Percentiles rank a stretch among this genome's conserved stretches.
Evolutionary conservation across 2,113 vertebrate genomes (phyloP).

Genomic region (Coracopsis vasa): DNA sequence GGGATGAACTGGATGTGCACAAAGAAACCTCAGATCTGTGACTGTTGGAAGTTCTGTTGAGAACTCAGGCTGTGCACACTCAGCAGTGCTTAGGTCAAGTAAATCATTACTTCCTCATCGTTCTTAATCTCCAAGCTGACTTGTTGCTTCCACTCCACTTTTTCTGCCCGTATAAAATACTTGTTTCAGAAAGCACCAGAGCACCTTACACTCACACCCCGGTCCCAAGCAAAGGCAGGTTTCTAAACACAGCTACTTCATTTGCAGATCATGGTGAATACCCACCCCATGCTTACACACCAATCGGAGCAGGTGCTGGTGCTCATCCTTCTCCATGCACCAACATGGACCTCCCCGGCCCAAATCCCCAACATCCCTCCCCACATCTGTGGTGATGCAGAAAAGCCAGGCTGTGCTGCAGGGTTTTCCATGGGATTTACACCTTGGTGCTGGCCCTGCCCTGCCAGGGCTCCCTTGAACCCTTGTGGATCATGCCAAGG

Average conservation of each 20-base stretch:
- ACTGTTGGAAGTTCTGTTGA: not conserved
- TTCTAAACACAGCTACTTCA: not conserved
- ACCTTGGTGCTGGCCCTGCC: not conserved
- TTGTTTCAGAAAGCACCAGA: not conserved
- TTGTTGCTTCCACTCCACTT: not conserved
- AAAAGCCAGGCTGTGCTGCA: not conserved
- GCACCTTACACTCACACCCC: not conserved
- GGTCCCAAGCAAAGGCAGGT: not conserved
- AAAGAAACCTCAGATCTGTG: not conserved
- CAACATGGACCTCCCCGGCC: not conserved
- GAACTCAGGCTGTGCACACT: not conserved
- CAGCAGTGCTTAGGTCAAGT: not conserved
- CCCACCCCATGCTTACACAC: accelerated
- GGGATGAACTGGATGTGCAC: not conserved
- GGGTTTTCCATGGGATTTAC: not conserved
- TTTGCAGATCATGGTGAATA: not conserved
- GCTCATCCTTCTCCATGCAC: not conserved
- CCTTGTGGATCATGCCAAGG: not conserved
- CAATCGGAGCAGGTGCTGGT: accelerated
- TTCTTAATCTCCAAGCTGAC: not conserved
- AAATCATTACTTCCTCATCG: not conserved
- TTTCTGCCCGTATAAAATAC: not conserved
- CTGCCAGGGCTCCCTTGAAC: not conserved
- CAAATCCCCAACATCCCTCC: not conserved
- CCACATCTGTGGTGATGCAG: accelerated